A percentile compares a stretch with the other conserved stretches of the same genome.
phyloP scores from a whole-genome alignment of 2,888 invertebrate genomes.

The Caenorhabditis japonica region DNA sequence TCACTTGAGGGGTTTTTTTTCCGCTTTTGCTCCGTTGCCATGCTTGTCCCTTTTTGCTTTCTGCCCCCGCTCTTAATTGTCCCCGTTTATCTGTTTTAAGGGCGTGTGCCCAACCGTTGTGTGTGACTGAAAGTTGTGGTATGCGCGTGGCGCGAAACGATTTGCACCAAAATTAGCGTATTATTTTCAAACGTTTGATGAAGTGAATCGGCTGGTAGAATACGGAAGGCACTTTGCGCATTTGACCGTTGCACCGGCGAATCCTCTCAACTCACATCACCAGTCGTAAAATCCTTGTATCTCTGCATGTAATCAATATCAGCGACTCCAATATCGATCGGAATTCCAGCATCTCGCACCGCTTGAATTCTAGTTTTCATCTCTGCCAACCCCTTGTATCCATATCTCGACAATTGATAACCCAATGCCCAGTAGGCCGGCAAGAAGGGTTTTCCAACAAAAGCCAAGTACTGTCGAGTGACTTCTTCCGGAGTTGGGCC shows the following conservation, averaged over 20 bases:
- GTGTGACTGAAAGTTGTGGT: no score
- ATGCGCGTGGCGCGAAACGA: no score
- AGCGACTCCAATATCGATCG: conserved; percentile 82
- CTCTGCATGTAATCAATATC: conserved; percentile 89
- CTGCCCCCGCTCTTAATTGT: no score
- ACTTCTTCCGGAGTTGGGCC: conserved; percentile 78
- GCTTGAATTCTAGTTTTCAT: conserved; percentile 72
- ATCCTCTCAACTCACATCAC: conserved; percentile 47
- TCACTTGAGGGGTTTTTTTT: not conserved
- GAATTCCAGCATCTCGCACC: conserved; percentile 77
- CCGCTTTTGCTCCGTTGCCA: no score
- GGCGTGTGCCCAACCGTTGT: no score
- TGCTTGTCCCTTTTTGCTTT: not conserved
- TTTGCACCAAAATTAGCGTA: not conserved
- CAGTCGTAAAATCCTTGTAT: conserved; percentile 85
- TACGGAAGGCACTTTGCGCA: no score
- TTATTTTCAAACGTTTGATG: no score
- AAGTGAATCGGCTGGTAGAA: no score
- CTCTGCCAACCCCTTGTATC: conserved; percentile 67
- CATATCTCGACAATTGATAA: conserved; percentile 74
- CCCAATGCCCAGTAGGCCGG: conserved; percentile 78
- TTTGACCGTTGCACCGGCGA: no score
- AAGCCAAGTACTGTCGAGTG: conserved; percentile 72
- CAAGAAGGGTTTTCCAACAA: conserved; percentile 71
- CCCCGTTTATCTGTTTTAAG: no score